Base-by-base conservation (phyloP, 2,888 invertebrate species). In the Aproaerema taeniolella region DNA sequence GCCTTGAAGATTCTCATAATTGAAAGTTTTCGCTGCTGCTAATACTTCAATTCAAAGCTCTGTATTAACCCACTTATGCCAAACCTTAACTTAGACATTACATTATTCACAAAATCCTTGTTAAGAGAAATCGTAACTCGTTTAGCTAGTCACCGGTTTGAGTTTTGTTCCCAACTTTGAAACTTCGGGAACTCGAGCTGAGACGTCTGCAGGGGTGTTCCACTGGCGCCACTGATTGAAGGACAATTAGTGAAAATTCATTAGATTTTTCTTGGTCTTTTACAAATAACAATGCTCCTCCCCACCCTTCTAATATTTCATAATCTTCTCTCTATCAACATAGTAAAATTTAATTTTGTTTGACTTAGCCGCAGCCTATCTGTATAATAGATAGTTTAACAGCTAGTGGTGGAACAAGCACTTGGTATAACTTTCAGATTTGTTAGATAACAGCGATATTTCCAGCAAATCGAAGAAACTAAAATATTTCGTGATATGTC, bases 401-500 rank as follows among this genome's bases (percentile, higher is more conserved):
- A n/a, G n/a, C n/a, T n/a, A n/a, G n/a, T n/a, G n/a, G n/a, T n/a
- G n/a, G n/a, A n/a, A n/a, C n/a, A n/a, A n/a, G n/a, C n/a, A n/a
- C n/a, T n/a, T n/a, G n/a, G n/a, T n/a, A n/a, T n/a, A n/a, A n/a
- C 20, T 20, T 20, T 20, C 8, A 20, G 8, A 20, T 20, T 20
- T 20, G 8, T 20, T 20, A 20, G 8, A 20, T 6, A 20, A 4
- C 4, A 20, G 20, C 20, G n/a, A n/a, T n/a, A n/a, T n/a, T n/a
- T n/a, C n/a, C n/a, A 20, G 4, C 20, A 20, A 8, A 20, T 20
- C 20, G 20, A 20, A 8, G 8, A 20, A 20, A 36, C 48, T 29
- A 41, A 54, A 57, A 54, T 57, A 57, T 53, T 43, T 49, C 46
- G 38, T 41, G 51, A 50, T 47, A 49, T 34, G n/a, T 26, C 26